Evolutionary conservation across 2,888 invertebrate genomes (phyloP).

Genomic region (Flexamia atlantica): DNA sequence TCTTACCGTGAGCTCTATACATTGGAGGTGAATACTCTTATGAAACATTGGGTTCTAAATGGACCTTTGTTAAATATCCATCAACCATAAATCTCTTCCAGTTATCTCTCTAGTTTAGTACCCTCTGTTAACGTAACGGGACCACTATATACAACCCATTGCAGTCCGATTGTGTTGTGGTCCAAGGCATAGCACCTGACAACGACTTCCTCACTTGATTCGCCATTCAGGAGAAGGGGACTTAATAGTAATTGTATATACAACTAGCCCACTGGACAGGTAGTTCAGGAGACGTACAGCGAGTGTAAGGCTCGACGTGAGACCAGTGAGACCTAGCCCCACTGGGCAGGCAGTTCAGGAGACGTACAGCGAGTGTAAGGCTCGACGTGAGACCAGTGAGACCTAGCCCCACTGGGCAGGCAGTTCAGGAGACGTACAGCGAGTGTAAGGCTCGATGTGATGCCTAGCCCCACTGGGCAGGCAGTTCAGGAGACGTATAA

Average conservation of each 20-base stretch:
- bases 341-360: too few species aligned
- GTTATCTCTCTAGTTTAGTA: too few species aligned
- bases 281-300: neutral
- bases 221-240: neutral
- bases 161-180: conserved; percentile 9
- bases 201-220: conserved; percentile 14
- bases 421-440: too few species aligned
- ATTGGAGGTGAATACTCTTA: too few species aligned
- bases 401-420: too few species aligned
- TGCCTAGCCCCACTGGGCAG: neutral
- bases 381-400: too few species aligned
- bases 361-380: neutral
- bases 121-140: neutral
- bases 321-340: too few species aligned
- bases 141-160: neutral
- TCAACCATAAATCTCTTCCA: too few species aligned
- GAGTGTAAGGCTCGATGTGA: too few species aligned
- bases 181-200: neutral
- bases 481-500: neutral
- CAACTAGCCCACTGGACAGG: neutral
- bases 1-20: too few species aligned
- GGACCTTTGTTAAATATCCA: too few species aligned
- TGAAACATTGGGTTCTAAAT: too few species aligned
- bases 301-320: neutral
- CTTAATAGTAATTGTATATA: neutral